phyloP scores from a whole-genome alignment of 1,140 invertebrate species.

The Aradophagus sp. region DNA sequence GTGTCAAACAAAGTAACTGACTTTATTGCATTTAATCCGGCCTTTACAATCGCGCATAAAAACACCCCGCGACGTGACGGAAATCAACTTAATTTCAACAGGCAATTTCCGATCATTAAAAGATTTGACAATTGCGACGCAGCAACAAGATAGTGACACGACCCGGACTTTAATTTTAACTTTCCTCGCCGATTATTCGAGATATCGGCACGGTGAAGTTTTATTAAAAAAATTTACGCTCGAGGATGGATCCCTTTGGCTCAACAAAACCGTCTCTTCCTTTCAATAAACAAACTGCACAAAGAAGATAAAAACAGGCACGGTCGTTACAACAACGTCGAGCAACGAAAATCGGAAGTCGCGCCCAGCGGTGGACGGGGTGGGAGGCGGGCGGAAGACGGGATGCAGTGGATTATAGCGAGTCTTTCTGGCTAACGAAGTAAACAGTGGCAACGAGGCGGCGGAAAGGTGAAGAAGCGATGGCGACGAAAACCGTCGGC shows the following conservation, averaged over 20 bases:
- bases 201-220: slow-evolving; percentile 54
- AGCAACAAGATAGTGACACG: background rate
- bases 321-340: slow-evolving; percentile 10
- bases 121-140: slow-evolving; percentile 1
- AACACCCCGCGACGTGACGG: too few relatives aligned
- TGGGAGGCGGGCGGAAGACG: slow-evolving; percentile 35
- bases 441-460: slow-evolving; percentile 60
- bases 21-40: too few relatives aligned
- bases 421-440: slow-evolving; percentile 70
- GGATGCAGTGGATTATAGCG: slow-evolving; percentile 66
- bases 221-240: slow-evolving; percentile 65
- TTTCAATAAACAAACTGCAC: slow-evolving; percentile 26
- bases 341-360: slow-evolving; percentile 25
- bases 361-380: slow-evolving; percentile 26
- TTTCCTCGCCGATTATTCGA: slow-evolving; percentile 40
- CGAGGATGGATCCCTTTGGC: slow-evolving; percentile 60
- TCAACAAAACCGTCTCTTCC: slow-evolving; percentile 12
- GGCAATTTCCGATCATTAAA: background rate
- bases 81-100: background rate
- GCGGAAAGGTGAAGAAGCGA: slow-evolving; percentile 24
- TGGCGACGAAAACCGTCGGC: slow-evolving; percentile 63
- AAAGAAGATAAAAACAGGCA: slow-evolving; percentile 23
- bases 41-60: too few relatives aligned
- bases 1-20: too few relatives aligned
- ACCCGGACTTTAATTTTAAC: slow-evolving; percentile 3